Conservation (phyloP, 2,113 vertebrate genomes). For the Daphoenositta chrysoptera region DNA sequence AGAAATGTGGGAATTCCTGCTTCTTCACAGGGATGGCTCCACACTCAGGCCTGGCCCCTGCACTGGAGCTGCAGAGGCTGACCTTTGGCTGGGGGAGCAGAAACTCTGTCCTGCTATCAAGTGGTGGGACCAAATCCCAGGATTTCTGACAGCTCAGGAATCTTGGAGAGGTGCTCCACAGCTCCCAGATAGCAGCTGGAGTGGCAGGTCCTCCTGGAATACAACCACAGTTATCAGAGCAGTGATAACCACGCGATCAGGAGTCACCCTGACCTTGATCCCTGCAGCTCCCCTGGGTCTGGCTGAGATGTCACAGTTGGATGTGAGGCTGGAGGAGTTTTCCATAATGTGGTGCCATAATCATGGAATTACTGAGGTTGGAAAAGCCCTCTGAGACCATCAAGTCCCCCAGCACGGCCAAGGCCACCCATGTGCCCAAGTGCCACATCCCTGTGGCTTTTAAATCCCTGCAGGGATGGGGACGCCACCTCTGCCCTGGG, state of each 20-base stretch:
- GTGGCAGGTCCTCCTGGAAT: not conserved
- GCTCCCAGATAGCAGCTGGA: not conserved
- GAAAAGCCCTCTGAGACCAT: not conserved
- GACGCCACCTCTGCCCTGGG: not conserved
- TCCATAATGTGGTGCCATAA: accelerated
- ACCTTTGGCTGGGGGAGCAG: not conserved
- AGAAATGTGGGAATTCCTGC: accelerated
- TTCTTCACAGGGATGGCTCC: accelerated
- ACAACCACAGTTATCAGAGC: accelerated
- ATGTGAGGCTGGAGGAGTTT: not conserved
- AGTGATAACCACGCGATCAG: not conserved
- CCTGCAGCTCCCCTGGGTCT: not conserved
- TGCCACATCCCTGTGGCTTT: not conserved
- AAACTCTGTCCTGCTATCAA: not conserved
- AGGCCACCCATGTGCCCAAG: not conserved
- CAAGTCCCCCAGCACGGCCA: not conserved
- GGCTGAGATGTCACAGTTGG: not conserved
- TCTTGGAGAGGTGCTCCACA: not conserved
- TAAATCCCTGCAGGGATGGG: too few species aligned
- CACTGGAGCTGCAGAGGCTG: not conserved
- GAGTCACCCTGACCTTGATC: not conserved
- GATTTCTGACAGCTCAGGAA: not conserved
- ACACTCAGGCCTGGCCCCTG: not conserved
- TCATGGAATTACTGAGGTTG: not conserved
- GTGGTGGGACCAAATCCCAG: not conserved